A percentile compares a stretch with the other conserved stretches of the same genome.
phyloP scores from a whole-genome alignment of 2,113 vertebrate species.

The Chaenogobius annularis region DNA sequence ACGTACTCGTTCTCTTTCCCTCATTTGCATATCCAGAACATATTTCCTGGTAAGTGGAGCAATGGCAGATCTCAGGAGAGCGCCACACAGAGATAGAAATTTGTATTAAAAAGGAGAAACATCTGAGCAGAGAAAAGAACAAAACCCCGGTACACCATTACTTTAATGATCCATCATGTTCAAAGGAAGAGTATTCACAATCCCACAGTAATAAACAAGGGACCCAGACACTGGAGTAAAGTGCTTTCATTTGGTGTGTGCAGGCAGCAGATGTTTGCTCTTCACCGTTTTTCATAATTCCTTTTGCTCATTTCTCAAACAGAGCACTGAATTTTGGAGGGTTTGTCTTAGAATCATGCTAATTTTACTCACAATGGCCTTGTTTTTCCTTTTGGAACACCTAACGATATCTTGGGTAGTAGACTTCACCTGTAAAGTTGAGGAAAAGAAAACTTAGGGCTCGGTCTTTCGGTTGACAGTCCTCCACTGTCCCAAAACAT shows the following conservation, averaged over 20 bases:
- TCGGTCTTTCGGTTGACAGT: not conserved
- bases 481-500: not conserved
- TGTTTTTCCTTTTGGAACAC: not conserved
- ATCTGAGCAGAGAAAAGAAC: constrained; percentile 74
- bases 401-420: not conserved
- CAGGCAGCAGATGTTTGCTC: constrained; percentile 60
- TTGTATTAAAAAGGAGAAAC: constrained; percentile 74
- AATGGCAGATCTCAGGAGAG: constrained; percentile 73
- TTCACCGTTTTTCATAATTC: constrained; percentile 35
- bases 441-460: not conserved
- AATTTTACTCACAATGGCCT: not conserved
- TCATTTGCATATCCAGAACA: constrained; percentile 77
- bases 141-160: constrained; percentile 74
- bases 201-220: constrained; percentile 68
- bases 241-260: constrained; percentile 59
- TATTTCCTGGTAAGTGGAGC: constrained; percentile 80
- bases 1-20: constrained; percentile 46
- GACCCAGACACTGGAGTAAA: constrained; percentile 69
- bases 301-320: constrained; percentile 32
- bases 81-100: constrained; percentile 64
- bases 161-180: constrained; percentile 79
- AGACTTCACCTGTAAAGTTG: not conserved
- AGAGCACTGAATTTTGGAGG: constrained; percentile 18
- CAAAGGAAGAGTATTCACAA: constrained; percentile 72
- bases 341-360: not conserved